Evolutionary conservation across 2,888 invertebrate species (phyloP).

Genomic region (Drosophila trichaetosa): DNA sequence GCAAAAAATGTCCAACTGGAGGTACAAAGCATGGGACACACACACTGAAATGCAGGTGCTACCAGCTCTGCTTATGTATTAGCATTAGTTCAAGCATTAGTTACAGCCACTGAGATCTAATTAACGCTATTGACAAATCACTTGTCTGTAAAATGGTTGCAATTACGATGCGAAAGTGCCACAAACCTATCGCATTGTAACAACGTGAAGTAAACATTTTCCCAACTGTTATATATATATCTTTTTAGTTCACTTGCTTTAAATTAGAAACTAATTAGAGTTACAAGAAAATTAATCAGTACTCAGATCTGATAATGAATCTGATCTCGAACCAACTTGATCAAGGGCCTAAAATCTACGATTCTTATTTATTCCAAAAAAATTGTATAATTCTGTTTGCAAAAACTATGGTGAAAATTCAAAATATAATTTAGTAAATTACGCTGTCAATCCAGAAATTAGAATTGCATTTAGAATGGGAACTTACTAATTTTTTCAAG

Average conservation of each 20-base stretch:
- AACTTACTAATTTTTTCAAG: background rate
- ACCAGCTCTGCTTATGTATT: constrained; percentile 4
- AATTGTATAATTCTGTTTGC: background rate
- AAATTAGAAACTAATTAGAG: background rate
- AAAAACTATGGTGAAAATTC: background rate
- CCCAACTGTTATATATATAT: constrained; percentile 3
- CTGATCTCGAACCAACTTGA: background rate
- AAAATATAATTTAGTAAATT: background rate
- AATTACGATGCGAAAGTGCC: constrained; percentile 5
- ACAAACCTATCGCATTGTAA: constrained; percentile 1
- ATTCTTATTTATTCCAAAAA: background rate
- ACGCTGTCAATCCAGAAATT: background rate
- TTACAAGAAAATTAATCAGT: background rate
- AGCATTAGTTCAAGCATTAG: constrained; percentile 6
- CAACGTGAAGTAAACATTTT: constrained; percentile 4
- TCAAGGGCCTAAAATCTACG: background rate
- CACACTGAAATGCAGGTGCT: background rate
- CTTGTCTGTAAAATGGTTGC: background rate
- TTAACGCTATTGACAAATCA: constrained; percentile 11
- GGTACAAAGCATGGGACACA: constrained; percentile 21
- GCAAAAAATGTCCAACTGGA: constrained; percentile 8
- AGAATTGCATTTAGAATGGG: background rate
- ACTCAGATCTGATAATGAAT: background rate
- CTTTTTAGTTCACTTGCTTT: background rate
- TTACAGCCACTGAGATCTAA: constrained; percentile 20